Conservation (phyloP, 2,888 invertebrate species). For the Drosophila anceps region DNA sequence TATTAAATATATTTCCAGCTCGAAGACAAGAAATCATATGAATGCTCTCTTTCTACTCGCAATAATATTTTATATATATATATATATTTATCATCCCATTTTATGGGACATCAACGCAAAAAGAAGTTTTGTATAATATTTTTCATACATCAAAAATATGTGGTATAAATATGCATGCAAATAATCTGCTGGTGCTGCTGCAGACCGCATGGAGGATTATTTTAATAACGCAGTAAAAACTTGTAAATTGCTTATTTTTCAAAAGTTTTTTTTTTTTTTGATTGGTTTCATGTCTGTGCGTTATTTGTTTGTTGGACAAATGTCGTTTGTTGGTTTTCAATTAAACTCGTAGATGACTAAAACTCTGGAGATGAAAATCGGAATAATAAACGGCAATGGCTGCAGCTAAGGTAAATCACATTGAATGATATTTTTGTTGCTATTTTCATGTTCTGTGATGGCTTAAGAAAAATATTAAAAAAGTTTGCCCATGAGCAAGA, state of each 20-base stretch:
- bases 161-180: neutral
- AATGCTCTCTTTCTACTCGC: too few relatives aligned
- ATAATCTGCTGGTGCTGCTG: neutral
- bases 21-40: too few relatives aligned
- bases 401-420: neutral
- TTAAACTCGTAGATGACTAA: constrained; percentile 28
- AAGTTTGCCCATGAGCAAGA: constrained; percentile 57
- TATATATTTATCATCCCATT: neutral
- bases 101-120: neutral
- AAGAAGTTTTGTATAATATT: neutral
- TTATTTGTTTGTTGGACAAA: constrained; percentile 20
- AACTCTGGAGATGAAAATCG: neutral
- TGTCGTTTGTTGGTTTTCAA: constrained; percentile 29
- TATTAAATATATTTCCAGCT: too few relatives aligned
- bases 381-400: constrained; percentile 1
- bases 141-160: neutral
- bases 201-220: neutral
- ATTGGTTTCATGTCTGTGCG: constrained; percentile 1
- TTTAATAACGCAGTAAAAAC: neutral
- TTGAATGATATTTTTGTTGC: constrained; percentile 2
- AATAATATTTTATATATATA: too few relatives aligned
- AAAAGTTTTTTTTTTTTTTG: neutral
- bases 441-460: neutral
- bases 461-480: constrained; percentile 39
- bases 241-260: neutral